Percentiles rank a stretch among this genome's conserved stretches.
Conservation (phyloP, 2,113 vertebrate species). For the Pluvialis apricaria region DNA sequence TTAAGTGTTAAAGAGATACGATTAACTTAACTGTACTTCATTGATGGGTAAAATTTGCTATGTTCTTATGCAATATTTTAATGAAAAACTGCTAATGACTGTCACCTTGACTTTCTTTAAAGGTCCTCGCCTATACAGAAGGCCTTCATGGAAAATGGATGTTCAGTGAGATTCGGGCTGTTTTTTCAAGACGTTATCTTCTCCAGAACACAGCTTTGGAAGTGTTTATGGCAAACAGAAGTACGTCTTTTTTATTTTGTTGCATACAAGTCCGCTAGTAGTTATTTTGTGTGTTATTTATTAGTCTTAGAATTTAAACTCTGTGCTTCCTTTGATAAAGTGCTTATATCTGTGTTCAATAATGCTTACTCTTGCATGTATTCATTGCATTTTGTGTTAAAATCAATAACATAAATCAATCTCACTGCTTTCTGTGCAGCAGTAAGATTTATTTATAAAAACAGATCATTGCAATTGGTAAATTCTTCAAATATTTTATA, state of each 20-base stretch:
- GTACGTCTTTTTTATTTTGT: constrained; percentile 71
- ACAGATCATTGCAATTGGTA: neutral
- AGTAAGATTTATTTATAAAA: neutral
- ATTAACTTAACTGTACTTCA: neutral
- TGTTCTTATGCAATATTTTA: neutral
- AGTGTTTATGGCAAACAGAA: constrained; percentile 99
- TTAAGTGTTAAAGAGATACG: neutral
- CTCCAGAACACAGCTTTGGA: constrained; percentile 95
- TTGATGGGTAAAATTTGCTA: neutral
- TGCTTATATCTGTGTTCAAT: neutral
- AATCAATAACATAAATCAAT: neutral
- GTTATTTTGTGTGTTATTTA: neutral
- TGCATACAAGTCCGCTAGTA: neutral
- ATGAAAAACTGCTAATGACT: neutral
- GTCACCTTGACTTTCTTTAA: neutral
- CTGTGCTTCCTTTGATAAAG: neutral
- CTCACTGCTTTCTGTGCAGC: neutral
- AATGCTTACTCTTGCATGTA: neutral
- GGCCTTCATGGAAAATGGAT: constrained; percentile 99
- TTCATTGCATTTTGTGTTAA: neutral
- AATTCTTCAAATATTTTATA: neutral
- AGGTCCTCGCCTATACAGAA: constrained; percentile 94
- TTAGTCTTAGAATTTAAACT: neutral
- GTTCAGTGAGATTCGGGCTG: constrained; percentile 98
- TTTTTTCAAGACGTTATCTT: constrained; percentile 93